Base-by-base conservation (phyloP, 53 echinoderm and acorn worm species). In the Luidia sarsii region DNA sequence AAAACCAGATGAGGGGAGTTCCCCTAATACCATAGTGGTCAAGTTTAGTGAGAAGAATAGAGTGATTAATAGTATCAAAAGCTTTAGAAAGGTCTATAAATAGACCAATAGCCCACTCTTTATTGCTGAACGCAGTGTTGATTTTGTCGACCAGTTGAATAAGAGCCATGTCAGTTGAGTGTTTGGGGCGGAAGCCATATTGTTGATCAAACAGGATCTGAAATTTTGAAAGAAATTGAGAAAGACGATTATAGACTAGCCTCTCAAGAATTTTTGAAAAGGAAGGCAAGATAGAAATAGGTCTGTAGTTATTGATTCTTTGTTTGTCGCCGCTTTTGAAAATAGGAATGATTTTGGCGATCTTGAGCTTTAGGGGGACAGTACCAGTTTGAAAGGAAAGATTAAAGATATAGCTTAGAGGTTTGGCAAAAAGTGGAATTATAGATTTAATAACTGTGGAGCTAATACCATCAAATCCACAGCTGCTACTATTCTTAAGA, bases 291-390 rank as follows among this genome's bases (percentile, higher is more conserved):
- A n/a, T n/a, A n/a, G n/a, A n/a, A n/a, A n/a, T n/a, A n/a, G n/a
- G n/a, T n/a, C n/a, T n/a, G n/a, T n/a, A n/a, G n/a, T n/a, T n/a
- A n/a, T n/a, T n/a, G n/a, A n/a, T n/a, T n/a, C n/a, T n/a, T 5
- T 25, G 30, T 29, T 49, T 70, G 50, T 51, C 71, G 20, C 71
- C 71, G 19, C 33, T 52, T 71, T 68, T 68, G 48, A 68, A 71
- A 11, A 71, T 51, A n/a, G 52, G 71, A 33, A 52, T 22, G 52
- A 71, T 33, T 53, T 71, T 71, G 8, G 71, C 50, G 34, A 71
- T 33, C 53, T 71, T 71, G 7, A 71, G 20, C 7, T 71, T 71
- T 0, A 71, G 53, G 20, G 71, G 71, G 21, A 52, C 52, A 71
- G 52, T 21, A 10, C n/a, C 71, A 28, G 33, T 15, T 30, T 46